phyloP scores from a whole-genome alignment of 2,113 vertebrate species.

The Mellivora capensis region DNA sequence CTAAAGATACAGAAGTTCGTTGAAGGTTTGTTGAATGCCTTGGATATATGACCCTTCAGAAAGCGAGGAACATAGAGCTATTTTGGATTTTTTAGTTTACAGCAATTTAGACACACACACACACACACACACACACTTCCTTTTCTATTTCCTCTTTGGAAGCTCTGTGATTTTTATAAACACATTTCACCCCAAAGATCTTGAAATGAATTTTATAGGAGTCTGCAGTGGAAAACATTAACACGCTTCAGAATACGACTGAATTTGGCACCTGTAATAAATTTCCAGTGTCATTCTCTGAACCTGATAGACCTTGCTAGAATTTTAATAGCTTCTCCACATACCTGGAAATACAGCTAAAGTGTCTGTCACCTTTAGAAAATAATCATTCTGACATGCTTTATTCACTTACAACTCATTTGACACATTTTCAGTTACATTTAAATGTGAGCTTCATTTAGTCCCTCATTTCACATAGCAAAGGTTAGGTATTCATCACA shows the following conservation, averaged over 20 bases:
- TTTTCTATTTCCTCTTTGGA: background rate
- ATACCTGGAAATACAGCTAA: constrained; percentile 51
- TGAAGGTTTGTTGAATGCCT: background rate
- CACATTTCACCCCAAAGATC: constrained; percentile 14
- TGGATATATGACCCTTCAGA: background rate
- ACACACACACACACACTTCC: background rate
- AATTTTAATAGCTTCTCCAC: constrained; percentile 61
- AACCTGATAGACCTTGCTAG: constrained; percentile 71
- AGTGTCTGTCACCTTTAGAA: constrained; percentile 45
- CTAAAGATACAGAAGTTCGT: background rate
- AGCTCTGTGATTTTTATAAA: constrained; percentile 58
- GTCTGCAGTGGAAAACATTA: constrained; percentile 60
- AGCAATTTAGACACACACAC: background rate
- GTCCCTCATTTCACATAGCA: constrained; percentile 41
- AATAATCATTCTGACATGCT: constrained; percentile 54
- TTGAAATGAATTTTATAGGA: constrained; percentile 66
- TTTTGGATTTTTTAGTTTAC: constrained; percentile 19
- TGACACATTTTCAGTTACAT: constrained; percentile 63
- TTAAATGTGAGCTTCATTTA: constrained; percentile 63
- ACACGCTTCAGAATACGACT: constrained; percentile 38
- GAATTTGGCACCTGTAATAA: constrained; percentile 64
- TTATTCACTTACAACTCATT: constrained; percentile 59
- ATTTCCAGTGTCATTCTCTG: constrained; percentile 57
- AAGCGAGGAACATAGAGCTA: background rate
- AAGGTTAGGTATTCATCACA: constrained; percentile 50